phyloP scores from a whole-genome alignment of 2,113 vertebrate genomes.

The Cyprinus carpio region DNA sequence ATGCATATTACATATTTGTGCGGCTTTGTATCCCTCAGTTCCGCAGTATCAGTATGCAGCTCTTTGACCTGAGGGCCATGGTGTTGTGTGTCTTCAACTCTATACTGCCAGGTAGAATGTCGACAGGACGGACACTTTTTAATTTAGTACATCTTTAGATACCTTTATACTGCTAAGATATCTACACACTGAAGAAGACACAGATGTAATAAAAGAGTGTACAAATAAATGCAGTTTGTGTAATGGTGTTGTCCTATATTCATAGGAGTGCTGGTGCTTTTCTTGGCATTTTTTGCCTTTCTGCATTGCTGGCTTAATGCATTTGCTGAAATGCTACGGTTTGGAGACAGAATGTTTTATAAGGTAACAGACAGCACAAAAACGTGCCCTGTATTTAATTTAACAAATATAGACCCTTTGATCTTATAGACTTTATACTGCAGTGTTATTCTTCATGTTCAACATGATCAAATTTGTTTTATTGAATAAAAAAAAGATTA shows the following conservation, averaged over 20 bases:
- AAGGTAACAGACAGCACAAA: slow-evolving; percentile 67
- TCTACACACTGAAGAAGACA: background rate
- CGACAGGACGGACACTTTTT: background rate
- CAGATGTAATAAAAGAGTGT: background rate
- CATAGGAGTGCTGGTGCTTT: slow-evolving; percentile 82
- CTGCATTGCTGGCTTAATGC: slow-evolving; percentile 90
- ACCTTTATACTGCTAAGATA: background rate
- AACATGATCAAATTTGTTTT: background rate
- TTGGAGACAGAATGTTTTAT: slow-evolving; percentile 91
- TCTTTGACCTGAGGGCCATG: slow-evolving; percentile 85
- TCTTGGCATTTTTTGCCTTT: slow-evolving; percentile 86
- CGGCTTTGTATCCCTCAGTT: slow-evolving; percentile 90
- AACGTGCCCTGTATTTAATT: background rate
- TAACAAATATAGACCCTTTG: background rate
- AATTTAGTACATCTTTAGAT: background rate
- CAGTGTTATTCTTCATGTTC: background rate
- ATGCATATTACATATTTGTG: slow-evolving; percentile 91
- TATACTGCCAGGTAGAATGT: slow-evolving; percentile 86
- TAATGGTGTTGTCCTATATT: slow-evolving; percentile 30
- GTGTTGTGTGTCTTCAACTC: slow-evolving; percentile 95
- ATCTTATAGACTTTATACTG: background rate
- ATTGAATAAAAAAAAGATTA: background rate
- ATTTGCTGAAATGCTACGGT: slow-evolving; percentile 86
- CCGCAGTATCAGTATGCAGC: slow-evolving; percentile 83
- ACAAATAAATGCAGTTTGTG: background rate